These are phyloP conservation scores for Meta bourneti DNA, from an alignment of 2,888 invertebrate species.

Conservation along the genomic window DNA sequence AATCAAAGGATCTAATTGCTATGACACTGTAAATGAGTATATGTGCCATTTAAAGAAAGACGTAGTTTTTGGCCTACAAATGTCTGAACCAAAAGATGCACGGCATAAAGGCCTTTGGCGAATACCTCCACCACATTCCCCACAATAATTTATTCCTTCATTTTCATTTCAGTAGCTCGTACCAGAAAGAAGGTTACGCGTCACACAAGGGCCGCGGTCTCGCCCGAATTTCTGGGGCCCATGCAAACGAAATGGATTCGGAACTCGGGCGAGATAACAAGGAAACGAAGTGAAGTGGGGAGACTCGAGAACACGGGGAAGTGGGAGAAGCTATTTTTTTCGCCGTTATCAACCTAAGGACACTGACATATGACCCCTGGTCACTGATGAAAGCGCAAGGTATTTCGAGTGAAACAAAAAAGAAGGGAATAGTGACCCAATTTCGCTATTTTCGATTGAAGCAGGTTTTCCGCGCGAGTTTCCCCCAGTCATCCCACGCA, in stretches of 20 bases:
- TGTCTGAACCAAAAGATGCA: no score
- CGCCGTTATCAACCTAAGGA: constrained; percentile 17
- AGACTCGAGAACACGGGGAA: constrained; percentile 10
- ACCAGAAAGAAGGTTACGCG: no score
- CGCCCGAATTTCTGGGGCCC: no score
- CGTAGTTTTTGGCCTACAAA: no score
- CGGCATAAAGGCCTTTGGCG: no score
- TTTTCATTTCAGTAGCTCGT: no score
- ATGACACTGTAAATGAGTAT: no score
- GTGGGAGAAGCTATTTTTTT: constrained; percentile 14
- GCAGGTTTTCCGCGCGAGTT: constrained; percentile 1
- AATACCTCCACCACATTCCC: no score
- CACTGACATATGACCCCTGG: constrained; percentile 41
- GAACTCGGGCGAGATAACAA: constrained; percentile 24
- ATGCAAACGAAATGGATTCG: background rate
- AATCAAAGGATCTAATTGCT: no score
- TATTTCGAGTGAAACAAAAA: background rate
- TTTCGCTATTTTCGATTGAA: constrained; percentile 1
- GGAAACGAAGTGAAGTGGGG: constrained; percentile 27
- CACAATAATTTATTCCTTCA: no score
- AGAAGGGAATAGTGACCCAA: constrained; percentile 28
- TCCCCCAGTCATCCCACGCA: constrained; percentile 4
- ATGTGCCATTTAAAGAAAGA: no score
- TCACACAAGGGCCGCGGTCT: no score
- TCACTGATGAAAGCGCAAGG: constrained; percentile 32